These are phyloP conservation scores for Thaumatotibia leucotreta DNA, from an alignment of 1,140 invertebrate genomes.

Conservation along the genomic window DNA sequence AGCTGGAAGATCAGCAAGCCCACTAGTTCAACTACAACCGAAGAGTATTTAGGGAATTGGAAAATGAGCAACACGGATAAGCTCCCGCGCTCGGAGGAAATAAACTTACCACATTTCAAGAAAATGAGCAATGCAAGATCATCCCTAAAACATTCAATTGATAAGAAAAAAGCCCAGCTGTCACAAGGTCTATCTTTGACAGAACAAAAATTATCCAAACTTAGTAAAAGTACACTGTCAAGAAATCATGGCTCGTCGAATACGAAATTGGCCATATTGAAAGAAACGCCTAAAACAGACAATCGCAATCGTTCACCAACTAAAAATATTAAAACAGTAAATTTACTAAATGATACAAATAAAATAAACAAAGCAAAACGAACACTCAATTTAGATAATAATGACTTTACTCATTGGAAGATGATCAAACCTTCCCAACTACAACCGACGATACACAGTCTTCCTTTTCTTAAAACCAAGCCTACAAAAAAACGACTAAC, in stretches of 20 bases:
- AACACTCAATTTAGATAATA: too few relatives aligned
- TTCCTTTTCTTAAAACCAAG: neutral
- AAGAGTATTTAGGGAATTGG: neutral
- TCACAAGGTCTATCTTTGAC: neutral
- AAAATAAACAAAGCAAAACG: neutral
- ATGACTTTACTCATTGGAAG: too few relatives aligned
- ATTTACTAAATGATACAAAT: too few relatives aligned
- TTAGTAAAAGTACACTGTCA: too few relatives aligned
- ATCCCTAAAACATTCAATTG: neutral
- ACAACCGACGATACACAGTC: neutral
- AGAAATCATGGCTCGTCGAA: neutral
- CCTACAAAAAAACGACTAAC: too few relatives aligned
- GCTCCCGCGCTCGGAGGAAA: neutral
- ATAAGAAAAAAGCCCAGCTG: neutral
- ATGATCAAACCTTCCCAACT: neutral
- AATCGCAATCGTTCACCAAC: too few relatives aligned
- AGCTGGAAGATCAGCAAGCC: neutral
- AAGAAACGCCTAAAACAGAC: too few relatives aligned
- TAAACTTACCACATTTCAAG: neutral
- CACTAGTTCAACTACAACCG: neutral
- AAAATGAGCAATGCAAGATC: neutral
- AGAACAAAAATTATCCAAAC: neutral
- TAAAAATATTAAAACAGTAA: too few relatives aligned
- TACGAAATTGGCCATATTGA: too few relatives aligned
- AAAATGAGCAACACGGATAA: neutral